Conservation (phyloP, 1,140 invertebrate genomes). For the Cotesia glomerata region DNA sequence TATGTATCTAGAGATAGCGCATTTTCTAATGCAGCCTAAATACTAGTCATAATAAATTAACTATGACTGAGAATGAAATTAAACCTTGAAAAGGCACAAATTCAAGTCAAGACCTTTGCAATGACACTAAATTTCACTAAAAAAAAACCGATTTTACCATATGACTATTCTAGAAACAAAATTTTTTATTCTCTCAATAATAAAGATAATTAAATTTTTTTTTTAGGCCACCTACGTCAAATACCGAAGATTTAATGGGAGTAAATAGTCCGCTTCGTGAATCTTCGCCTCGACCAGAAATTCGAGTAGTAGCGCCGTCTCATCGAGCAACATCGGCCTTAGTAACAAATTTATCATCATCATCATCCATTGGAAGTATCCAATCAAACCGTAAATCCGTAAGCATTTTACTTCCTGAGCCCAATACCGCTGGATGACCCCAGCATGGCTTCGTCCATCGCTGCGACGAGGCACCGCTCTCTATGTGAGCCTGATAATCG, state of each 20-base stretch:
- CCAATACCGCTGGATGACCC: slow-evolving; percentile 51
- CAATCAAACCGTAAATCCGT: slow-evolving; percentile 53
- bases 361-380: slow-evolving; percentile 23
- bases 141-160: no score
- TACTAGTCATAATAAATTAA: no score
- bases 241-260: slow-evolving; percentile 42
- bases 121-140: neutral
- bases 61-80: no score
- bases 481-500: no score
- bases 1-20: no score
- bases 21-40: no score
- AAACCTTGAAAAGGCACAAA: neutral
- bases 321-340: slow-evolving; percentile 46
- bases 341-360: slow-evolving; percentile 19
- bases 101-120: neutral
- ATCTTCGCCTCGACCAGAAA: slow-evolving; percentile 50
- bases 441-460: slow-evolving; percentile 52
- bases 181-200: neutral
- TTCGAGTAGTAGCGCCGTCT: slow-evolving; percentile 52
- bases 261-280: slow-evolving; percentile 46
- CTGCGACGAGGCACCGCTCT: slow-evolving; percentile 47
- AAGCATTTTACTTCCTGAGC: slow-evolving; percentile 58
- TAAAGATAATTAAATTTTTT: slow-evolving; percentile 4
- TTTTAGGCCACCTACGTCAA: slow-evolving; percentile 40
- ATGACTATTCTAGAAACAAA: neutral